Evolutionary conservation across 2,113 vertebrate species (phyloP), one percentile per base, ranked within the genome.

Genomic region (Myiopsitta monachus): DNA sequence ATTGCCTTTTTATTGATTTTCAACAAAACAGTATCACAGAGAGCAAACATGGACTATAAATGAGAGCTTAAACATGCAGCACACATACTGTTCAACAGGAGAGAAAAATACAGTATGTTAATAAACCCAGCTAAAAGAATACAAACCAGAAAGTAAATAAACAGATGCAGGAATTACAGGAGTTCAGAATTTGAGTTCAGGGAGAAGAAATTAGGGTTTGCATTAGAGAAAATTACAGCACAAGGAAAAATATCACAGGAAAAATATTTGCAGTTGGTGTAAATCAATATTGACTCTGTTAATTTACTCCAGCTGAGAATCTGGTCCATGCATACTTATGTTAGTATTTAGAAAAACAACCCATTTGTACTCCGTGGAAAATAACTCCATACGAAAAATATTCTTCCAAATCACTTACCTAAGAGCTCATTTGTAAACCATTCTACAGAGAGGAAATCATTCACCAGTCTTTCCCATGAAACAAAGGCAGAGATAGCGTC

Each of bases 1-100:
- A 86, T 77, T 46, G 54, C 51, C 59, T 82, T 88, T 86, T 92
- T 38, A 96, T 94, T 83, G 94, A 96, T 96, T 96, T 96, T 83
- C 44, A 64, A 67, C 86, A 57, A 36, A 49, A 41, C 36, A 77
- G 38, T 41, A 55, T 74, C 83, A 85, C 68, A 73, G 85, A 84
- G 92, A 94, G 76, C 66, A 92, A 75, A 89, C 28, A 30, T 10
- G 27, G 55, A 51, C 69, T 81, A 9, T 63, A 59, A 90, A 91
- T 79, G 83, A 87, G 86, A 79, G 22, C 24, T 74, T 72, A 31
- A 30, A 73, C 38, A 81, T 95, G 92, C 93, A 55, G 36, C 7
- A 18, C 83, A 88, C 82, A 76, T 3, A 22, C 59, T 23, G 16
- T 38, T 44, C 63, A 81, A 44, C 36, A 15, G 33, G 68, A 31